Conservation (phyloP, 64 coral and sea anemone species). For the Actinia equina region DNA sequence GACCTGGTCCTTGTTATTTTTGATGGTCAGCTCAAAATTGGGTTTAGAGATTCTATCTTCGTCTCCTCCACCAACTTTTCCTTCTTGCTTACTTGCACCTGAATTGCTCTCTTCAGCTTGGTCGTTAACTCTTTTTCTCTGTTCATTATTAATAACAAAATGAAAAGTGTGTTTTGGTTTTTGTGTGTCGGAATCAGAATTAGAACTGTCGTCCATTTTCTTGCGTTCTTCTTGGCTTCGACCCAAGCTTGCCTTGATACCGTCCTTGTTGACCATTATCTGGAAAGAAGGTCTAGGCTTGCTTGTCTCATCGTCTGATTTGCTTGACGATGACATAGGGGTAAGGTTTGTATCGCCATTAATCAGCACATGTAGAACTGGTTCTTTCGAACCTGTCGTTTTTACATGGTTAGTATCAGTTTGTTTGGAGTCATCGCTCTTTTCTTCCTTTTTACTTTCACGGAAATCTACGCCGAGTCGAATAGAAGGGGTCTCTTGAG, state of each 20-base stretch:
- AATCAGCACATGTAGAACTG: background rate
- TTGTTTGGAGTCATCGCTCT: background rate
- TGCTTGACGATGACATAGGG: background rate
- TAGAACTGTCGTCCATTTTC: background rate
- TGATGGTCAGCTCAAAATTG: background rate
- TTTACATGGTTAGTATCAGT: background rate
- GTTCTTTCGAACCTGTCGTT: background rate
- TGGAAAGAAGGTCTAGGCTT: background rate
- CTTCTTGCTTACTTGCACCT: background rate
- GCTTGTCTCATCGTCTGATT: background rate
- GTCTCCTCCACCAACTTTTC: background rate
- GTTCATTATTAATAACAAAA: background rate
- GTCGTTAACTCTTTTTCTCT: background rate
- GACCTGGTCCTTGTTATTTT: background rate
- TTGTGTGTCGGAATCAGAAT: background rate
- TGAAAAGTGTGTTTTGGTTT: background rate
- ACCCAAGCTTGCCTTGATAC: background rate
- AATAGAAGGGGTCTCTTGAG: background rate
- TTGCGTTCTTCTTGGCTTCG: background rate
- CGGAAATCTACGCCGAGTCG: background rate
- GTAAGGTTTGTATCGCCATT: background rate
- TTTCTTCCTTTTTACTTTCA: background rate
- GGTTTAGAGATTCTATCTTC: background rate
- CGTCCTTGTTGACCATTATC: background rate
- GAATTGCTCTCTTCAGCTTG: background rate